Evolutionary conservation across 2,888 invertebrate species (phyloP).

Genomic region (Orthosia incerta): DNA sequence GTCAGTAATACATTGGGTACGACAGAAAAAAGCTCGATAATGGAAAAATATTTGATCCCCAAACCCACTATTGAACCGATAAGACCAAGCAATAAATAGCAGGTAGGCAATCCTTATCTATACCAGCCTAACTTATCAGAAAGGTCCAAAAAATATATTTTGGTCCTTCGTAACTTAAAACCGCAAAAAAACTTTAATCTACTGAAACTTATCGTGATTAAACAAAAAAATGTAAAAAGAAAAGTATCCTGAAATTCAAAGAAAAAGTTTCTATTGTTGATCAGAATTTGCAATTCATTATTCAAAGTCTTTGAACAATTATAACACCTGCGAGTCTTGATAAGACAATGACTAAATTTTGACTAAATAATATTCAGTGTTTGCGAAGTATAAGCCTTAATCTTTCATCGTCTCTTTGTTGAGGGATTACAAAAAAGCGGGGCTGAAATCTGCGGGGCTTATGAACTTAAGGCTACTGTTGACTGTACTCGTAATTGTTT

Average conservation of each 20-base stretch:
- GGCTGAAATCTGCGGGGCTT: constrained; percentile 16
- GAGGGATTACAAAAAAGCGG: constrained; percentile 42
- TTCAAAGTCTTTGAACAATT: constrained; percentile 57
- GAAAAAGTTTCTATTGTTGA: constrained; percentile 53
- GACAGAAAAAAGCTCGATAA: constrained; percentile 50
- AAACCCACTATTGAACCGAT: constrained; percentile 48
- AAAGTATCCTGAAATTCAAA: constrained; percentile 27
- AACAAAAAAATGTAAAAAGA: constrained; percentile 23
- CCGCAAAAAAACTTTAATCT: constrained; percentile 36
- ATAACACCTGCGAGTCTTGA: constrained; percentile 52
- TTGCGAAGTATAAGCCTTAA: constrained; percentile 35
- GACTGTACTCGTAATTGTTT: too few species aligned
- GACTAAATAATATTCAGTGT: constrained; percentile 50
- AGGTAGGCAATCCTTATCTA: constrained; percentile 50
- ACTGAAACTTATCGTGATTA: constrained; percentile 35
- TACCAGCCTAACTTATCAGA: constrained; percentile 43
- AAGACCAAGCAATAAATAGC: constrained; percentile 59
- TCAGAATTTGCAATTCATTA: constrained; percentile 53
- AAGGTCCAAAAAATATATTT: constrained; percentile 16
- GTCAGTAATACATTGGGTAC: constrained; percentile 43
- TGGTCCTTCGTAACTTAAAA: constrained; percentile 4
- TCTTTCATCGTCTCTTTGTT: constrained; percentile 48
- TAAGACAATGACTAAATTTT: constrained; percentile 52
- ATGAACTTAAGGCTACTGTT: constrained; percentile 10
- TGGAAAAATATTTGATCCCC: constrained; percentile 62